Conservation (phyloP, 2,888 invertebrate genomes). For the Plagiodera versicolora region DNA sequence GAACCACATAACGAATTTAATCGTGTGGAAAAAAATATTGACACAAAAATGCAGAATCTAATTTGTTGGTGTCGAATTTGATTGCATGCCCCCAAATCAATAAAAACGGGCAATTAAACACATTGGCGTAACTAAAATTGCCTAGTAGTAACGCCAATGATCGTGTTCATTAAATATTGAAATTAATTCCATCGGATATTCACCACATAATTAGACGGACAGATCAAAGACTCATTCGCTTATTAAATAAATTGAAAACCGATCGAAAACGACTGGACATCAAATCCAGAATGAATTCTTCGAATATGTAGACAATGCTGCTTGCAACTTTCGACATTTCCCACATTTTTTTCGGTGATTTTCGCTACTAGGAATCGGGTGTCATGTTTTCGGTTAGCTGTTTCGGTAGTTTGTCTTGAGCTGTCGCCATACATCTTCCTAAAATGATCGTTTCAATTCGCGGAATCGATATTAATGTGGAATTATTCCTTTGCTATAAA, state of each 20-base stretch:
- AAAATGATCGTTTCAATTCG: constrained; percentile 17
- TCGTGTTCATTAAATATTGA: not conserved
- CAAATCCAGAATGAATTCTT: constrained; percentile 13
- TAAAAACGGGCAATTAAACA: no score
- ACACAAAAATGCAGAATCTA: not conserved
- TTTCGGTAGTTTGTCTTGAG: constrained; percentile 22
- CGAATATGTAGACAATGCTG: constrained; percentile 16
- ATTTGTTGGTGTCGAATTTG: not conserved
- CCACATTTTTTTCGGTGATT: constrained; percentile 3
- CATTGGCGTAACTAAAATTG: no score
- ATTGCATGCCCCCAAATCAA: not conserved
- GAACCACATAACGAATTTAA: not conserved
- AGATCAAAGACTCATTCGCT: constrained; percentile 12
- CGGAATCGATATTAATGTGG: constrained; percentile 11
- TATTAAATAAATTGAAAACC: constrained; percentile 8
- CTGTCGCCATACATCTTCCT: constrained; percentile 23
- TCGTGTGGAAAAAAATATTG: not conserved
- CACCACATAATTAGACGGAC: constrained; percentile 15
- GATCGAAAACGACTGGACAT: not conserved
- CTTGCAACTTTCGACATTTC: constrained; percentile 7
- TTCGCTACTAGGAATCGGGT: constrained; percentile 7
- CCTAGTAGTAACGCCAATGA: no score
- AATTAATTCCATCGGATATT: not conserved
- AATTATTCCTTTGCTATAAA: not conserved
- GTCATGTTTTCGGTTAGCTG: constrained; percentile 13